Conservation (phyloP, 2,113 vertebrate species). For the Xenopus borealis region DNA sequence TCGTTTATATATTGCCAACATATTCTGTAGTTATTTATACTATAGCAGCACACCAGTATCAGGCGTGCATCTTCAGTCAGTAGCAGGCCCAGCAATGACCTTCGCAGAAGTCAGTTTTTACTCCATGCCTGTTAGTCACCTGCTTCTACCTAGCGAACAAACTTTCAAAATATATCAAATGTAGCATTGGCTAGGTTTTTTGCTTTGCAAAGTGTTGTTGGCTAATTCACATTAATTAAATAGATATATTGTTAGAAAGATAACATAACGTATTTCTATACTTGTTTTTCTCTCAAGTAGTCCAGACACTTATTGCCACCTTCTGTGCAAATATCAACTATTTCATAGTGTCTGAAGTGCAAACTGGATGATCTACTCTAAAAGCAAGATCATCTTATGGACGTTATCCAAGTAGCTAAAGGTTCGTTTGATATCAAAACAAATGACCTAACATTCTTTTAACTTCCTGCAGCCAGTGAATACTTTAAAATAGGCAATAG, state of each 20-base stretch:
- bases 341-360: conserved; percentile 41
- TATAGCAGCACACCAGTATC: too few species aligned
- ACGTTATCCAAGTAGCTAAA: conserved; percentile 25
- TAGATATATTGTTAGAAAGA: too few species aligned
- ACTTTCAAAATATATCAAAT: too few species aligned
- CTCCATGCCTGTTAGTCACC: too few species aligned
- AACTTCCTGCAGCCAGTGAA: conserved; percentile 7
- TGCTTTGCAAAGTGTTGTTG: not conserved
- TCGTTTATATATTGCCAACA: too few species aligned
- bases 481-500: conserved; percentile 23
- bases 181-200: too few species aligned
- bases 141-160: too few species aligned
- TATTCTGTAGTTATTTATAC: too few species aligned
- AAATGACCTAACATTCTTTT: conserved; percentile 33
- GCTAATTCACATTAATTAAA: not conserved
- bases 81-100: too few species aligned
- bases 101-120: too few species aligned
- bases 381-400: conserved; percentile 31
- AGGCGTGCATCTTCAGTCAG: too few species aligned
- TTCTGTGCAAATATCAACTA: conserved; percentile 21
- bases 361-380: conserved; percentile 33
- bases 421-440: conserved; percentile 26
- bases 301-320: conserved; percentile 26
- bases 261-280: conserved; percentile 4
- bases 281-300: conserved; percentile 35